Evolutionary conservation across 2,888 invertebrate genomes (phyloP).

Genomic region (Catocala nupta): DNA sequence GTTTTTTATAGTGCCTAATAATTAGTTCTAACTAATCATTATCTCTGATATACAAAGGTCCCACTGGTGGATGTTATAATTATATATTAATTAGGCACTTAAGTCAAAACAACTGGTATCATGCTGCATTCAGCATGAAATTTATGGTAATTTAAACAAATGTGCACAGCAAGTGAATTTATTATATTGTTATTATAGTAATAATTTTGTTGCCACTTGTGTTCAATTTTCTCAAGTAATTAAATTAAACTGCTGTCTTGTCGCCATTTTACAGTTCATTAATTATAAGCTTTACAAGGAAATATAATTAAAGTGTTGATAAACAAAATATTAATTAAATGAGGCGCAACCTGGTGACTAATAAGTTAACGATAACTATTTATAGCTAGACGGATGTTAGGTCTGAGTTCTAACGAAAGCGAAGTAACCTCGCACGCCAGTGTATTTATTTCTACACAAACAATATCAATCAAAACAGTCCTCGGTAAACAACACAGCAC

Average conservation of each 20-base stretch:
- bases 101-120: neutral
- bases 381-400: constrained; percentile 20
- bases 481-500: constrained; percentile 27
- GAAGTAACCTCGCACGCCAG: constrained; percentile 11
- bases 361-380: constrained; percentile 18
- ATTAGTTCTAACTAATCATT: too few species aligned
- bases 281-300: neutral
- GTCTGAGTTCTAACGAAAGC: constrained; percentile 20
- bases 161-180: neutral
- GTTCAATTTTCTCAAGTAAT: neutral
- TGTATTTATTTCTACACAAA: constrained; percentile 33
- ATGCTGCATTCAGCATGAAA: neutral
- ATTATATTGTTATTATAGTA: neutral
- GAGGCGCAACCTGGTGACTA: constrained; percentile 15
- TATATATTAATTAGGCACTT: neutral
- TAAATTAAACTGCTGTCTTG: too few species aligned
- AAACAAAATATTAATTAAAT: constrained; percentile 17
- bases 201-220: neutral
- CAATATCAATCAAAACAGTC: constrained; percentile 42
- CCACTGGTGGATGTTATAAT: neutral
- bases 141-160: constrained; percentile 7
- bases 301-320: constrained; percentile 6
- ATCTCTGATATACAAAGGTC: neutral
- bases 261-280: neutral
- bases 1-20: too few species aligned